Base-by-base conservation (phyloP, 2,797 vertebrate species). In the Megaceryle alcyon region DNA sequence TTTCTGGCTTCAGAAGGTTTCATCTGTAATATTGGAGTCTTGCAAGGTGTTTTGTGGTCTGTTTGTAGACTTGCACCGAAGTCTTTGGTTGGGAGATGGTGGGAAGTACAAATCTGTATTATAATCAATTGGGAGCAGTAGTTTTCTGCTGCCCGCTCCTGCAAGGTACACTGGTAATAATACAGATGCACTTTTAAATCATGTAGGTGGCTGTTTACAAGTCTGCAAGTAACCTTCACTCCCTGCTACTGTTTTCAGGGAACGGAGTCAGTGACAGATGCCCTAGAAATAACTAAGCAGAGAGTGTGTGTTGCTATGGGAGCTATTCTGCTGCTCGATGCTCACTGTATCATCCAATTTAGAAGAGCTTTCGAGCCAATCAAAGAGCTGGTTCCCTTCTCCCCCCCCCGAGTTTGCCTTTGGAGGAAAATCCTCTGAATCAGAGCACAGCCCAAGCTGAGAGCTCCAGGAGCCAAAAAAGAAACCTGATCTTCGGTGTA, bases 281-380 rank as follows among this genome's bases (percentile, higher is more conserved):
- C 92, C 92, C 94, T 82, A 93, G 95, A 95, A 96, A 96, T 93
- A 93, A 90, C 37, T 43, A 77, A 88, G 82, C 80, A 84, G 66
- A 81, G 65, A 64, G 54, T 9, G 48, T 77, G 79, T 90, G 96
- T 97, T 97, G 96, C 96, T 95, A 97, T 97, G 96, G 96, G 92
- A 96, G 95, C 96, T 91, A 22, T 92, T 95, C 83, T 75, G 2
- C 70, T 76, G 51, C 82, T 90, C 88, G 66, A 71, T 95, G 86
- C 6, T 3, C 71, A 28, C 77, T 92, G 73, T 77, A 73, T 94
- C 95, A 88, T 94, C 73, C 80, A 80, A 85, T 93, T 92, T 93
- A 88, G 56, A 72, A 66, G 43, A 88, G 83, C 83, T 94, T 73
- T 73, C 57, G 60, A 94, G 68, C 86, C 94, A 92, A 82, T 80